Percentiles rank a stretch among this genome's conserved stretches.
Evolutionary conservation across 2,888 invertebrate genomes (phyloP).

Genomic region (Exephanes ischioxanthus): DNA sequence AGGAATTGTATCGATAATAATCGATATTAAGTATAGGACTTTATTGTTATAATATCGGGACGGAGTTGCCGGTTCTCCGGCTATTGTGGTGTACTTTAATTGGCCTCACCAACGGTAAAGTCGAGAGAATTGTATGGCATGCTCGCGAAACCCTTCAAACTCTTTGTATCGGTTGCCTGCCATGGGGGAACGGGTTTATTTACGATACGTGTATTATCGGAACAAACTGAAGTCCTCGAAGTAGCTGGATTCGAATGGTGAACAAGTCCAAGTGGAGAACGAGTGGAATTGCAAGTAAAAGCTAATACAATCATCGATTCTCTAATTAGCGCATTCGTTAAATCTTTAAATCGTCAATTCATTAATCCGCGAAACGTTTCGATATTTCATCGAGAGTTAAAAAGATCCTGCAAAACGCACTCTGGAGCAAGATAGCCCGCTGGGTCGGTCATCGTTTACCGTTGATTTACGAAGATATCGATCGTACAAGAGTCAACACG

Average conservation of each 20-base stretch:
- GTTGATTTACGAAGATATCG: conserved; percentile 66
- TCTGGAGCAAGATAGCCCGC: background rate
- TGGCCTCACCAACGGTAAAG: background rate
- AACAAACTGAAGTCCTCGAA: background rate
- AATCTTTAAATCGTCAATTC: background rate
- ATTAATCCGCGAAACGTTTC: background rate
- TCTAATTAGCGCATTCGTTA: background rate
- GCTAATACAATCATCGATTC: background rate
- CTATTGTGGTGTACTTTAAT: background rate
- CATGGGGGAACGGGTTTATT: background rate
- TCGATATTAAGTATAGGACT: background rate
- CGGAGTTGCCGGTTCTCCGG: background rate
- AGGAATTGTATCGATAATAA: background rate
- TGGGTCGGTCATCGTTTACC: conserved; percentile 48
- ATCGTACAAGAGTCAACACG: conserved; percentile 67
- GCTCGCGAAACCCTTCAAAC: conserved; percentile 1
- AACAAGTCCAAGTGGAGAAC: background rate
- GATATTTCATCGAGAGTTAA: background rate
- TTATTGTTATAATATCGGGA: conserved; percentile 1
- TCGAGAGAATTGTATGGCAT: background rate
- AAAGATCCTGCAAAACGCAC: background rate
- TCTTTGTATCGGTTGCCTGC: background rate
- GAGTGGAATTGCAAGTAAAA: background rate
- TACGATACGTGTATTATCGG: background rate
- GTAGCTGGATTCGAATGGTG: background rate